These are phyloP conservation scores for Flexamia atlantica DNA, from an alignment of 2,888 invertebrate species.

Conservation along the genomic window DNA sequence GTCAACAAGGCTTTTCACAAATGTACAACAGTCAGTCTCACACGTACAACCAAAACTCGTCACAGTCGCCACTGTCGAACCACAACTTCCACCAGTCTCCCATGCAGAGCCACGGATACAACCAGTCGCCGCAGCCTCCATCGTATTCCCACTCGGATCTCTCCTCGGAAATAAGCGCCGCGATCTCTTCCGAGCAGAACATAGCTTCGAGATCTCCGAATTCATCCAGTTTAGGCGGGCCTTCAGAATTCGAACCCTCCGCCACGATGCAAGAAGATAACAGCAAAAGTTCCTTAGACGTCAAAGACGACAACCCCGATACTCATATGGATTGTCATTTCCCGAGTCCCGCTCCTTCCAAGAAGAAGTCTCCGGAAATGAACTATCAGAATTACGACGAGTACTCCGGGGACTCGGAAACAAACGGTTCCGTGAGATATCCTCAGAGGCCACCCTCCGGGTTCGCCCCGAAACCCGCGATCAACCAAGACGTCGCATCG, in stretches of 20 bases:
- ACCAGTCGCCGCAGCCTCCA: conserved; percentile 73
- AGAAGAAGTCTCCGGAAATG: conserved; percentile 68
- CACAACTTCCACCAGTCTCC: conserved; percentile 74
- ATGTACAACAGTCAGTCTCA: conserved; percentile 70
- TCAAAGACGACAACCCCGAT: conserved; percentile 72
- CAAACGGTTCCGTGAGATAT: conserved; percentile 70
- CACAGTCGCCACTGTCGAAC: conserved; percentile 71
- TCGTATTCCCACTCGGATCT: conserved; percentile 84
- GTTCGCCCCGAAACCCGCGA: conserved; percentile 66
- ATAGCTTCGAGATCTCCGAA: conserved; percentile 82
- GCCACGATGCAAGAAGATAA: conserved; percentile 77
- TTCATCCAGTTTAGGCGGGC: conserved; percentile 81
- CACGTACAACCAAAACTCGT: conserved; percentile 70
- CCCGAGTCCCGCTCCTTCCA: conserved; percentile 75
- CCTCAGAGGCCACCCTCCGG: conserved; percentile 66
- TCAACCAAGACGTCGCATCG: conserved; percentile 86
- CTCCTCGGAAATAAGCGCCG: conserved; percentile 87
- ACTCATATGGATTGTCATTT: conserved; percentile 75
- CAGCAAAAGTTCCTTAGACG: conserved; percentile 70
- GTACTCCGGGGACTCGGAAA: conserved; percentile 71
- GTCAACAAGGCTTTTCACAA: conserved; percentile 72
- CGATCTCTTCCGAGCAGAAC: conserved; percentile 82
- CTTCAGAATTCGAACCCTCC: conserved; percentile 87
- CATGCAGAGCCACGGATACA: conserved; percentile 74
- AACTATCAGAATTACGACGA: conserved; percentile 71